Evolutionary conservation across 1,140 invertebrate genomes (phyloP).

Genomic region (Drosophila albomicans): DNA sequence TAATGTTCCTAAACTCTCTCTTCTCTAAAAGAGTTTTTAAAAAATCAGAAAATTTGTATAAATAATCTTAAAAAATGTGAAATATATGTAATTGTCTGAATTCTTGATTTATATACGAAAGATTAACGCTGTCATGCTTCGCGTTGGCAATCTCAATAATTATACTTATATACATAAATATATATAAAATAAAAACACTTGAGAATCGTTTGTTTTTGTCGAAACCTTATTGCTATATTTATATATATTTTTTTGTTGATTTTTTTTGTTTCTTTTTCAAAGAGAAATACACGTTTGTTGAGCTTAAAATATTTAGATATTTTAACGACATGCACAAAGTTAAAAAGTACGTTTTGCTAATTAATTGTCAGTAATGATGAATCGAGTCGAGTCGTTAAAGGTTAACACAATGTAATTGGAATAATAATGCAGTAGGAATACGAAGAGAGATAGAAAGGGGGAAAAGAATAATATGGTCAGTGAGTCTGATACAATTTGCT

Average conservation of each 20-base stretch:
- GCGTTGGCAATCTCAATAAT: no score
- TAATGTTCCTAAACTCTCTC: no score
- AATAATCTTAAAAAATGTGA: not conserved
- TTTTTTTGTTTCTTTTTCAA: conserved; percentile 76
- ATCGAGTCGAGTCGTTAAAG: conserved; percentile 40
- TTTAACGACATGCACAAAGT: conserved; percentile 74
- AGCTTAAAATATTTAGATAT: conserved; percentile 81
- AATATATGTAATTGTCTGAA: no score
- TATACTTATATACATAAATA: no score
- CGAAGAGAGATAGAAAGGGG: not conserved
- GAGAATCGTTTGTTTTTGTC: conserved; percentile 47
- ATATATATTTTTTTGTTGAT: conserved; percentile 68
- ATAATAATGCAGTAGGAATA: not conserved
- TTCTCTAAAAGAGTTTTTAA: no score
- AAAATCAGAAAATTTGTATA: not conserved
- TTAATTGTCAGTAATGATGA: conserved; percentile 73
- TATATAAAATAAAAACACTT: conserved; percentile 19
- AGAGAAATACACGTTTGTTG: conserved; percentile 78
- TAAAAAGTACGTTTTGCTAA: conserved; percentile 66
- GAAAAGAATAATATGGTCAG: conserved; percentile 55
- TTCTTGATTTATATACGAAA: no score
- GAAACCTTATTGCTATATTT: conserved; percentile 77
- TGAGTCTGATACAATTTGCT: conserved; percentile 74
- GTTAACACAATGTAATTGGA: conserved; percentile 66
- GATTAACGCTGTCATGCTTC: no score